Evolutionary conservation across 2,797 vertebrate species (phyloP).

Genomic region (Otolemur crassicaudatus): DNA sequence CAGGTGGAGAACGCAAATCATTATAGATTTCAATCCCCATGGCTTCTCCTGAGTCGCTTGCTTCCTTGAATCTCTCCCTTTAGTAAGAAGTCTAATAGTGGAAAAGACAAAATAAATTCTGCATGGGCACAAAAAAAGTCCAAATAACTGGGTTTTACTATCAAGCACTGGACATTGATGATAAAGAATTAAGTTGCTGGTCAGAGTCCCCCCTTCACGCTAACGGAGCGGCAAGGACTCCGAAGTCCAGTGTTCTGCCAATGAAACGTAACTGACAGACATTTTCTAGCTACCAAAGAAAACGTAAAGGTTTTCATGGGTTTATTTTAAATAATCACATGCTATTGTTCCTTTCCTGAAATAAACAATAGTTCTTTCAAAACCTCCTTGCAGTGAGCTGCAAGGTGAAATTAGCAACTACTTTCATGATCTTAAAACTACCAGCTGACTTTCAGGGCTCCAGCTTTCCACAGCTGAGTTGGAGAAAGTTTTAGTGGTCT

Average conservation of each 20-base stretch:
- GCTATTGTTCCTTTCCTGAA: neutral
- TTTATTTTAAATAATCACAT: slow-evolving; percentile 5
- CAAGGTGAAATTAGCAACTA: neutral
- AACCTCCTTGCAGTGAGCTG: neutral
- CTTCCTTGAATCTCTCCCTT: neutral
- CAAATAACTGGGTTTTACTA: neutral
- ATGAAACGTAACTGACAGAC: neutral
- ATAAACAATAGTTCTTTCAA: neutral
- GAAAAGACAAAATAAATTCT: neutral
- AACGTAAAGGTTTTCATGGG: neutral
- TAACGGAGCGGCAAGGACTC: neutral
- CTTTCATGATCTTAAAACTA: neutral
- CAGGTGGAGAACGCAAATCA: neutral
- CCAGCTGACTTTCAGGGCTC: neutral
- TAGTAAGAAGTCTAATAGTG: neutral
- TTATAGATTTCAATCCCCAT: neutral
- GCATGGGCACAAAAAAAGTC: neutral
- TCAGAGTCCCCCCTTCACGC: neutral
- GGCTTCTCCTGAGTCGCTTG: neutral
- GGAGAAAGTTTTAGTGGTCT: neutral
- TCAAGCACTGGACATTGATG: neutral
- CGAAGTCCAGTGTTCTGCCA: neutral
- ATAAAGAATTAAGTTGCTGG: neutral
- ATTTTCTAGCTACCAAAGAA: neutral
- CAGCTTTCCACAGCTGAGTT: neutral